Percentiles rank a stretch among this genome's conserved stretches.
Conservation (phyloP, 2,113 vertebrate species). For the Hyla sarda region DNA sequence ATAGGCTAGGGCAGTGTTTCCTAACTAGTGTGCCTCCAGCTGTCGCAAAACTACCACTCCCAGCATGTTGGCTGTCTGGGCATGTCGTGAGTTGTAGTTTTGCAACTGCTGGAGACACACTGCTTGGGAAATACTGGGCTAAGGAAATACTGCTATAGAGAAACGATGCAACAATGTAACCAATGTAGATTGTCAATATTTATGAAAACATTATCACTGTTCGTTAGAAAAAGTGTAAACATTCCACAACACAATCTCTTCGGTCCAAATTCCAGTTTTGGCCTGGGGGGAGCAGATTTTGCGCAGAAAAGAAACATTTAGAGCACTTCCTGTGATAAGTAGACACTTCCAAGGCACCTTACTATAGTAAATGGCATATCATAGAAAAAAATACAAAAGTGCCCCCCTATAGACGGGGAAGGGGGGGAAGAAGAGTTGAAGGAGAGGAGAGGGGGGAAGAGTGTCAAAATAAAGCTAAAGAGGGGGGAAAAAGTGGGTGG, state of each 20-base stretch:
- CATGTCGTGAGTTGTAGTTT: too few relatives aligned
- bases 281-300: neutral
- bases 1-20: too few relatives aligned
- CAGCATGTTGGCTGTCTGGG: too few relatives aligned
- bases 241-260: too few relatives aligned
- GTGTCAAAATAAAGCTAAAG: constrained; percentile 39
- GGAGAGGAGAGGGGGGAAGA: neutral
- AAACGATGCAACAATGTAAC: neutral
- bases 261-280: neutral
- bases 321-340: constrained; percentile 47
- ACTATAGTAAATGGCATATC: constrained; percentile 22
- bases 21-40: too few relatives aligned
- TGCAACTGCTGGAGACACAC: too few relatives aligned
- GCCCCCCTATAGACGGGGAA: neutral
- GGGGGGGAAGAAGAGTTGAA: neutral
- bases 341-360: constrained; percentile 37
- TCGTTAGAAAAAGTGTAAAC: neutral
- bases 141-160: too few relatives aligned
- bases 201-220: neutral
- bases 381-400: constrained; percentile 16
- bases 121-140: too few relatives aligned
- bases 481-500: constrained; percentile 31
- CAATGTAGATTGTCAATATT: neutral
- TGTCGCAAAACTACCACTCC: too few relatives aligned
- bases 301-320: neutral